Conservation (phyloP, 2,113 vertebrate genomes). For the human (Homo sapiens) region GRCh38 chrX:19658001-19658500, state of each 20-base stretch:
- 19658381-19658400: not conserved
- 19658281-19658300: not conserved
- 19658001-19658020: not conserved
- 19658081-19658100: not conserved
- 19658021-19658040: not conserved
- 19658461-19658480: conserved; percentile 1
- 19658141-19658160: not conserved
- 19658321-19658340: conserved; percentile 29
- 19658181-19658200: conserved; percentile 40
- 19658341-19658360: not conserved
- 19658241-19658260: not conserved
- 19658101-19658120: not conserved
- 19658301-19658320: not conserved
- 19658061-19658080: not conserved
- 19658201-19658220: not conserved
- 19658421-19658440: not conserved
- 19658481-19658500: not conserved
- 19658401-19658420: conserved; percentile 16
- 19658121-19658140: not conserved
- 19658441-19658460: conserved; percentile 14
- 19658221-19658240: conserved; percentile 40
- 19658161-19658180: not conserved
- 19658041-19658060: not conserved
- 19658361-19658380: conserved; percentile 19
- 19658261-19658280: not conserved